Evolutionary conservation across 1,140 invertebrate species (phyloP).

Genomic region (Nylanderia fulva): DNA sequence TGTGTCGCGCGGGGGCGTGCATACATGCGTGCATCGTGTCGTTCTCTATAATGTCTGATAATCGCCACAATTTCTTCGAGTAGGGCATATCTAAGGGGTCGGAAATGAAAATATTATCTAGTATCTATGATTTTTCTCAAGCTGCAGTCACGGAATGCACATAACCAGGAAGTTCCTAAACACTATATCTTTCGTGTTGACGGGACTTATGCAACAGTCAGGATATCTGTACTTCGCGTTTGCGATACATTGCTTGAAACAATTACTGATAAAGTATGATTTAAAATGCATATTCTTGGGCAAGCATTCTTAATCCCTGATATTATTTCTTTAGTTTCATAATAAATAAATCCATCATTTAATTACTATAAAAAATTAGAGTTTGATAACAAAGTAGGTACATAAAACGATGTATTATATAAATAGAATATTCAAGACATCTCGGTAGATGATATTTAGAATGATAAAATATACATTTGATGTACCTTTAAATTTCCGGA

Average conservation of each 20-base stretch:
- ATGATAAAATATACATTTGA: background rate
- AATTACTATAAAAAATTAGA: background rate
- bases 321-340: background rate
- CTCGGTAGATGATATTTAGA: background rate
- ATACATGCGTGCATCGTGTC: background rate
- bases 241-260: conserved; percentile 28
- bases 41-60: conserved; percentile 19
- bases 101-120: conserved; percentile 58
- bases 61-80: conserved; percentile 21
- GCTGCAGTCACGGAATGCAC: background rate
- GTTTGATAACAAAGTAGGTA: background rate
- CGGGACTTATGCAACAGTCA: conserved; percentile 40
- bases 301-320: background rate
- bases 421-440: background rate
- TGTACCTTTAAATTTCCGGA: background rate
- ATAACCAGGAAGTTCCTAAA: conserved; percentile 58
- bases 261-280: conserved; percentile 58
- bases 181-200: conserved; percentile 57
- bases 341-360: background rate
- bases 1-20: conserved; percentile 47
- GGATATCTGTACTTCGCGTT: conserved; percentile 46
- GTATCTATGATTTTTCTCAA: conserved; percentile 36
- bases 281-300: background rate
- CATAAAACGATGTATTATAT: no score
- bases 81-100: background rate